Evolutionary conservation across 2,888 invertebrate genomes (phyloP).

Genomic region (Hydrotaea diabolus): DNA sequence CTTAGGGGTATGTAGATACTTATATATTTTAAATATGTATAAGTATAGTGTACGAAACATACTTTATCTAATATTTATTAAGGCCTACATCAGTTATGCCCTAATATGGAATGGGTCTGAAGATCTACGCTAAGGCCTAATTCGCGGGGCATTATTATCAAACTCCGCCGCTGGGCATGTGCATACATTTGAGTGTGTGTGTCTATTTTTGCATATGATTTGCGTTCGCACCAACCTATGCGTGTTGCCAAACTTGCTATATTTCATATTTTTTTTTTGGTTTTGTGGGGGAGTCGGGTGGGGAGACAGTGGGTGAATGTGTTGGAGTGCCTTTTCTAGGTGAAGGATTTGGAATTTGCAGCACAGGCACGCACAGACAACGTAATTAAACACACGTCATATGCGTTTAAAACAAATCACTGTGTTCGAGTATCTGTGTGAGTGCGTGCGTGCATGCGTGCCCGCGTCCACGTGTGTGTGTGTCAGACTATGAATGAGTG

Average conservation of each 20-base stretch:
- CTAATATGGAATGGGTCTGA: too few relatives aligned
- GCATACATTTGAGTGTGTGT: background rate
- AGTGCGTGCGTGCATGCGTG: background rate
- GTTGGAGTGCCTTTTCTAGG: constrained; percentile 36
- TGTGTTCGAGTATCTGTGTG: constrained; percentile 14
- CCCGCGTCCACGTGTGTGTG: background rate
- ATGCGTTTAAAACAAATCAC: constrained; percentile 53
- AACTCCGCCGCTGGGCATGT: background rate
- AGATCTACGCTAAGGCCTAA: constrained; percentile 6
- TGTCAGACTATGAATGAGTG: background rate
- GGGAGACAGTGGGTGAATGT: background rate
- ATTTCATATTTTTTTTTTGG: background rate
- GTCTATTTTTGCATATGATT: too few relatives aligned
- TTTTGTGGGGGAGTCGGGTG: background rate
- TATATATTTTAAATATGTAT: too few relatives aligned
- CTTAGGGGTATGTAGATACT: too few relatives aligned
- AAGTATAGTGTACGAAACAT: too few relatives aligned
- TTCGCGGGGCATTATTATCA: background rate
- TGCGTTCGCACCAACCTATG: constrained; percentile 27
- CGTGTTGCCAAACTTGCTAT: constrained; percentile 21
- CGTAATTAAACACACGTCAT: constrained; percentile 63
- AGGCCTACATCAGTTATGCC: too few relatives aligned
- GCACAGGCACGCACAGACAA: constrained; percentile 41
- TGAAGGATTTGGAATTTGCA: constrained; percentile 51
- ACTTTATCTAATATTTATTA: too few relatives aligned